phyloP scores from a whole-genome alignment of 2,113 vertebrate genomes.

The Cebus imitator region DNA sequence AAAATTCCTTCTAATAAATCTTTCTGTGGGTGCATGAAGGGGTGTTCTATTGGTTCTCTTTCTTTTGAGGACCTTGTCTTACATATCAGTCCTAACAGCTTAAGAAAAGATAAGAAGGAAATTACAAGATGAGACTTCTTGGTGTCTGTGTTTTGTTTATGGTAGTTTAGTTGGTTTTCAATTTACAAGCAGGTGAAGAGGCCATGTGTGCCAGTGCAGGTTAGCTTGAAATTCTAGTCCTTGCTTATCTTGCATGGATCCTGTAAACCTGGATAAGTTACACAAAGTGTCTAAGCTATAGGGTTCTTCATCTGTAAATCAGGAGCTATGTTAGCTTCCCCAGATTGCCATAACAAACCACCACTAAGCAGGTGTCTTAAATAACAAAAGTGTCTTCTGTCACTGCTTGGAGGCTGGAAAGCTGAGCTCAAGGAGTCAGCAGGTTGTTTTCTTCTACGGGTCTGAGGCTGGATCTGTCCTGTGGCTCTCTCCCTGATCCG shows the following conservation, averaged over 20 bases:
- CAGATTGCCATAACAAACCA: rapidly evolving
- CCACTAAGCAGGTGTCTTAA: too few species aligned
- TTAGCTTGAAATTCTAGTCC: neutral
- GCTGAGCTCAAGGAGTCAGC: too few species aligned
- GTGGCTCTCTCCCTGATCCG: rapidly evolving
- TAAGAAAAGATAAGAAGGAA: neutral
- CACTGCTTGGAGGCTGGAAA: neutral
- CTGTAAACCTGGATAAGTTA: neutral
- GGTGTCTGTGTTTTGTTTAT: neutral
- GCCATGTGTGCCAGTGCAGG: rapidly evolving
- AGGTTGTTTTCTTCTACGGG: neutral
- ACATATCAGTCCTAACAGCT: neutral
- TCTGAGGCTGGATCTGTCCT: too few species aligned
- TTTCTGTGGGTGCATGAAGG: neutral
- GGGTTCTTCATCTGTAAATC: neutral
- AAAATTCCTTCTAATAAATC: too few species aligned
- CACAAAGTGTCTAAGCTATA: neutral
- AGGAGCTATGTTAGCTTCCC: neutral
- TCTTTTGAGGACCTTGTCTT: neutral
- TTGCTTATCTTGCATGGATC: neutral
- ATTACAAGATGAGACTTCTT: too few species aligned
- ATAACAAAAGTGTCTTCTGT: too few species aligned
- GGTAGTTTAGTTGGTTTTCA: neutral
- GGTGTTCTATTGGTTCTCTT: neutral
- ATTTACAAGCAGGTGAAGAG: neutral